Evolutionary conservation across 2,797 vertebrate genomes (phyloP).

Genomic region (Scolopax rusticola): DNA sequence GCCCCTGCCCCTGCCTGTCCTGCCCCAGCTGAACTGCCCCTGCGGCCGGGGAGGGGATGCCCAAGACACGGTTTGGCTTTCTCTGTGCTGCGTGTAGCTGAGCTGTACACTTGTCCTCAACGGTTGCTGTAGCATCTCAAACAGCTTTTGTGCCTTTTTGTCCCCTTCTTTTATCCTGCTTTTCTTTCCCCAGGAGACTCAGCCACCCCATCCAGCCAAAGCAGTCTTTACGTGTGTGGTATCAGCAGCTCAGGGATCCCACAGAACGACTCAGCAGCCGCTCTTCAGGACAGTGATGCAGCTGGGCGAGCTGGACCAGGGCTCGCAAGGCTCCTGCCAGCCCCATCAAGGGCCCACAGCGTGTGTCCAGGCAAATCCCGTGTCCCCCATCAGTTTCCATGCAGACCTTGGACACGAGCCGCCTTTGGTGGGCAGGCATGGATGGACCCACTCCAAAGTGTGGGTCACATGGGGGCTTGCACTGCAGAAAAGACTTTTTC

Average conservation of each 20-base stretch:
- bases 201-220: neutral
- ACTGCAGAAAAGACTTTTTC: neutral
- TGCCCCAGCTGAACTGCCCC: neutral
- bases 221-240: neutral
- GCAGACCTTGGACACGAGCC: rapidly evolving
- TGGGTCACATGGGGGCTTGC: neutral
- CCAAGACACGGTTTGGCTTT: neutral
- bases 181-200: neutral
- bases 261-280: neutral
- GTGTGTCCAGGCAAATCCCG: neutral
- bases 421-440: rapidly evolving
- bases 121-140: neutral
- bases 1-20: rapidly evolving
- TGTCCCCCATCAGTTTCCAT: neutral
- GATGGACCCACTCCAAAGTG: neutral
- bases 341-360: rapidly evolving
- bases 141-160: neutral
- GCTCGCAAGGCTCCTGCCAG: neutral
- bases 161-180: neutral
- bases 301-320: rapidly evolving
- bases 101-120: neutral
- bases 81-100: neutral
- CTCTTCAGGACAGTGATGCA: neutral
- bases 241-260: neutral
- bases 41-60: neutral